Percentiles rank a stretch among this genome's conserved stretches.
These are phyloP conservation scores for Phataginus tricuspis DNA, from an alignment of 2,797 vertebrate genomes.

Conservation along the genomic window DNA sequence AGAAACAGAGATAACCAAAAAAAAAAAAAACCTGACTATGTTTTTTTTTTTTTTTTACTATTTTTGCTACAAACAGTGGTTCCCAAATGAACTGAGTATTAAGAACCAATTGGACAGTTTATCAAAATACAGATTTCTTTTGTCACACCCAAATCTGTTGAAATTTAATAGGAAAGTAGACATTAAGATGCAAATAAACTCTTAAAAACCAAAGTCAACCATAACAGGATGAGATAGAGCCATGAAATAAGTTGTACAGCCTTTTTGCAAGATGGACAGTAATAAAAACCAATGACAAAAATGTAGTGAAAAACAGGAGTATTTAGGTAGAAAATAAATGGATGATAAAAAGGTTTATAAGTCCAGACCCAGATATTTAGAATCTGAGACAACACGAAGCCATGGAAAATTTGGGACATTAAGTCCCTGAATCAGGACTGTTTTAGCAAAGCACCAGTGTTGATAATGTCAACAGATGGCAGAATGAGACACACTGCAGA, in stretches of 20 bases:
- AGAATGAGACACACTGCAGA: background rate
- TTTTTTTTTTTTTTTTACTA: no score
- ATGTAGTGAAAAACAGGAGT: background rate
- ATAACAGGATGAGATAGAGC: background rate
- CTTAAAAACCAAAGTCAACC: background rate
- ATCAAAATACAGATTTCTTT: background rate
- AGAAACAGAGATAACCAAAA: background rate
- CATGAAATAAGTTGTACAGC: background rate
- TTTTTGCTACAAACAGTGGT: background rate
- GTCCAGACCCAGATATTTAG: background rate
- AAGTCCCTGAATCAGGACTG: background rate
- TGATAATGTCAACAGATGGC: background rate
- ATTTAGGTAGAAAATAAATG: background rate
- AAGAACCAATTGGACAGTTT: background rate
- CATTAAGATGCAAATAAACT: background rate
- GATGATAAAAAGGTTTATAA: background rate
- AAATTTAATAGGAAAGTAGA: background rate
- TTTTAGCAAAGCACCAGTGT: background rate
- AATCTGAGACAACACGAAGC: background rate
- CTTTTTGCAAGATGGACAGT: background rate
- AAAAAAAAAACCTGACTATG: background rate
- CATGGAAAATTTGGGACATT: background rate
- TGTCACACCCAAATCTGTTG: background rate
- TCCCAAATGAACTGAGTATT: background rate
- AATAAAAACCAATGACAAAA: background rate